Evolutionary conservation across 1,140 invertebrate genomes (phyloP).

Genomic region (Bathynomus jamesi): DNA sequence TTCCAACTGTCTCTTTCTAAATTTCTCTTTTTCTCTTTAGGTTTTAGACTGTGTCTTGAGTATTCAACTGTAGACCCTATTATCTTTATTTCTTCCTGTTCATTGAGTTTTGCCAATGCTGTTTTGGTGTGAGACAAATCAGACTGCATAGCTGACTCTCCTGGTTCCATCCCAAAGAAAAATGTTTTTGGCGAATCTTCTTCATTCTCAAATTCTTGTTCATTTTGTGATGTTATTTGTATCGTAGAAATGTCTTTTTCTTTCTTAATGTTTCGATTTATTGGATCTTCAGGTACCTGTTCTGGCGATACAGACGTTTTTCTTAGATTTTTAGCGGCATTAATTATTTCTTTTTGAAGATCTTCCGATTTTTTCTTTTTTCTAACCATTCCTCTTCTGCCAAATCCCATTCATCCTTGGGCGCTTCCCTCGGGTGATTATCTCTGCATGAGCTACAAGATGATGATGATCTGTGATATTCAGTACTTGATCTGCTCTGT

Average conservation of each 20-base stretch:
- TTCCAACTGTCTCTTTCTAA: constrained; percentile 1
- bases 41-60: constrained; percentile 23
- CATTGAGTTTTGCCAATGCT: constrained; percentile 22
- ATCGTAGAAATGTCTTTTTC: too few relatives aligned
- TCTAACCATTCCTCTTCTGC: constrained; percentile 20
- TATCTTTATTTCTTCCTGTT: constrained; percentile 29
- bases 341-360: constrained; percentile 29
- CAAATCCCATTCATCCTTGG: constrained; percentile 30
- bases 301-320: constrained; percentile 13
- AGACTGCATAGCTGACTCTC: not conserved
- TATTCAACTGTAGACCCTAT: constrained; percentile 29
- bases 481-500: not conserved
- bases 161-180: constrained; percentile 36
- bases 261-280: too few relatives aligned
- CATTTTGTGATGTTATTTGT: too few relatives aligned
- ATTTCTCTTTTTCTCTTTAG: constrained; percentile 19
- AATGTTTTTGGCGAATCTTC: constrained; percentile 20
- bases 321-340: constrained; percentile 27
- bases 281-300: too few relatives aligned
- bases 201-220: not conserved
- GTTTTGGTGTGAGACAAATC: constrained; percentile 11
- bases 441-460: not conserved
- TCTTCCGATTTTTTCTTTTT: constrained; percentile 27
- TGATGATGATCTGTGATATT: not conserved
- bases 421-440: not conserved